phyloP scores from a whole-genome alignment of 2,797 vertebrate genomes.

The Glossophaga mutica region DNA sequence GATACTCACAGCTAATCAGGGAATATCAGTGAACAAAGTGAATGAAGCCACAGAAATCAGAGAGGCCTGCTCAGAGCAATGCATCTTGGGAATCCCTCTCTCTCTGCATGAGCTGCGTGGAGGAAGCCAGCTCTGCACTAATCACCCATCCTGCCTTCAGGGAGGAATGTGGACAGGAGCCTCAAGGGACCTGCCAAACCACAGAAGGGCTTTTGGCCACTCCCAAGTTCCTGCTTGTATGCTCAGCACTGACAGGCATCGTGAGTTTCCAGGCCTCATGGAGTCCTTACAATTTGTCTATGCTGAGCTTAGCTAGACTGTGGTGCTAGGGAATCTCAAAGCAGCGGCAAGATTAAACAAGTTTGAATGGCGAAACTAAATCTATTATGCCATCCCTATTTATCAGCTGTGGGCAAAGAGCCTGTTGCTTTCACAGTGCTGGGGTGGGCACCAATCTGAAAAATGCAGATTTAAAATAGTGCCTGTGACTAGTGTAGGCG shows the following conservation, averaged over 20 bases:
- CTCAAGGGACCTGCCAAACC: not conserved
- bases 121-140: not conserved
- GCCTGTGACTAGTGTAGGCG: not conserved
- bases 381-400: not conserved
- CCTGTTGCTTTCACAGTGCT: too few relatives aligned
- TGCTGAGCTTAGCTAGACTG: not conserved
- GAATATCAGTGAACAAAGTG: not conserved
- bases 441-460: not conserved
- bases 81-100: constrained; percentile 32
- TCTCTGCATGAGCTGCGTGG: not conserved
- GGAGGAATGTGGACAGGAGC: not conserved
- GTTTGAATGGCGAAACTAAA: not conserved
- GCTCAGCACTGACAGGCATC: too few relatives aligned
- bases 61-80: not conserved
- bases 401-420: not conserved
- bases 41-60: not conserved
- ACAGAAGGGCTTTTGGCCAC: not conserved
- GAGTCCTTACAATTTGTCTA: not conserved
- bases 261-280: not conserved
- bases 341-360: not conserved
- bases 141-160: not conserved
- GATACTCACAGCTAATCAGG: constrained; percentile 67
- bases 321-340: not conserved
- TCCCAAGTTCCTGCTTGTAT: not conserved
- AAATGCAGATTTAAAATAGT: not conserved